Percentiles rank a stretch among this genome's conserved stretches.
Conservation (phyloP, 1,140 invertebrate species). For the Muscidifurax raptorellus region DNA sequence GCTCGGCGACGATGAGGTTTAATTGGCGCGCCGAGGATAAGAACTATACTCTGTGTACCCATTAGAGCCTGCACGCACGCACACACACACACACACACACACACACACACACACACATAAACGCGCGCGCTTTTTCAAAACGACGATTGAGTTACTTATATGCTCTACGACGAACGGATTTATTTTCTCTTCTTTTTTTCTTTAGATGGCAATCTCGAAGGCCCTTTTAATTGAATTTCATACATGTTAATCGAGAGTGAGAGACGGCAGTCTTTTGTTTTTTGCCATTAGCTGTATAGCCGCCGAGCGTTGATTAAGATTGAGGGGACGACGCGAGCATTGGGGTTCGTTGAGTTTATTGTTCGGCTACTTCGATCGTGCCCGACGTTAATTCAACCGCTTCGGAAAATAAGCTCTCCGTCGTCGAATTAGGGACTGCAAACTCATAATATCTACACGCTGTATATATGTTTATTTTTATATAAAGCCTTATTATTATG, state of each 20-base stretch:
- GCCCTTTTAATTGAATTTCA: not conserved
- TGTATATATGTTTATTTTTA: too few species aligned
- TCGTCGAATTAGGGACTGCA: too few species aligned
- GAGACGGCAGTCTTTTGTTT: too few species aligned
- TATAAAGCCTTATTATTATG: too few species aligned
- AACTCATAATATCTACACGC: too few species aligned
- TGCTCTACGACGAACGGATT: not conserved
- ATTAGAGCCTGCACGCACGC: too few species aligned
- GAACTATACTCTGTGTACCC: not conserved
- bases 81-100: not conserved
- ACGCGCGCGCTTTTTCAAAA: not conserved
- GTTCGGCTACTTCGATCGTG: too few species aligned
- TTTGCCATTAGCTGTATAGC: too few species aligned
- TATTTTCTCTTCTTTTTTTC: not conserved
- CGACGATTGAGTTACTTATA: conserved; percentile 33
- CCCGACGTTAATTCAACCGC: too few species aligned
- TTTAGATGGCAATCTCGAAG: not conserved
- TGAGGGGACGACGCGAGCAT: not conserved
- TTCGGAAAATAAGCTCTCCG: too few species aligned
- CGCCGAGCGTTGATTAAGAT: not conserved
- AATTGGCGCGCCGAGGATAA: conserved; percentile 18
- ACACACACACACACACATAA: not conserved
- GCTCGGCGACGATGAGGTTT: not conserved
- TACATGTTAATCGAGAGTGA: not conserved
- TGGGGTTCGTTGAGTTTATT: not conserved